Evolutionary conservation across 2,888 invertebrate genomes (phyloP).

Genomic region (Lumbricus terrestris): DNA sequence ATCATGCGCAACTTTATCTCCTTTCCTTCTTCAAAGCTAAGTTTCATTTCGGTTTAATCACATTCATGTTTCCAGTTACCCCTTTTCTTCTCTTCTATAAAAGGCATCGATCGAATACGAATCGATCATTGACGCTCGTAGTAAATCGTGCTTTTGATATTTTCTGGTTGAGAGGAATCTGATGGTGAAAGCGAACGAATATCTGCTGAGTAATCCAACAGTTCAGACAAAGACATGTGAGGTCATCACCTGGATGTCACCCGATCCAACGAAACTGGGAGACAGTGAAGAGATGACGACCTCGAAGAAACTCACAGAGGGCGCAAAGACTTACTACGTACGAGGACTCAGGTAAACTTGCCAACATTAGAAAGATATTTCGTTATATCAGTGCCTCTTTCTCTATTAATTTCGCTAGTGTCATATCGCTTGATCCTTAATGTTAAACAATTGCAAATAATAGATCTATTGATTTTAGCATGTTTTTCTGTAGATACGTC

Average conservation of each 20-base stretch:
- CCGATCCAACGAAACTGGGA: conserved; percentile 24
- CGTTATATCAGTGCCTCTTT: too few relatives aligned
- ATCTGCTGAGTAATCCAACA: conserved; percentile 35
- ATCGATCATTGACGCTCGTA: background rate
- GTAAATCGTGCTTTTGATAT: background rate
- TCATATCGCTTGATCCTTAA: too few relatives aligned
- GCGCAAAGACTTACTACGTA: conserved; percentile 28
- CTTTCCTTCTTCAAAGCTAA: background rate
- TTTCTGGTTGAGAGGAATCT: conserved; percentile 27
- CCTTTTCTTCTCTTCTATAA: background rate
- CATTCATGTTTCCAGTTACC: background rate
- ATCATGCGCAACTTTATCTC: background rate
- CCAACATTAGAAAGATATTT: background rate
- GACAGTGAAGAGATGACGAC: conserved; percentile 36
- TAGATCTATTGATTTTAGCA: too few relatives aligned
- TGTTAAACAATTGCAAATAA: too few relatives aligned
- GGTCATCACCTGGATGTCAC: conserved; percentile 37
- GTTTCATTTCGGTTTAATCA: background rate
- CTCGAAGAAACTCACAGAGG: conserved; percentile 30
- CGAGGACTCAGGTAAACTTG: conserved; percentile 36
- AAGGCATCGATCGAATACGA: background rate
- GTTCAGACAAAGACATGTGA: conserved; percentile 34
- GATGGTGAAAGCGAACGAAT: conserved; percentile 38
- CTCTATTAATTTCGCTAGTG: too few relatives aligned
- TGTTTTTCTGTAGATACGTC: too few relatives aligned